Evolutionary conservation across 2,113 vertebrate genomes (phyloP).

Genomic region (Chaetops frenatus): DNA sequence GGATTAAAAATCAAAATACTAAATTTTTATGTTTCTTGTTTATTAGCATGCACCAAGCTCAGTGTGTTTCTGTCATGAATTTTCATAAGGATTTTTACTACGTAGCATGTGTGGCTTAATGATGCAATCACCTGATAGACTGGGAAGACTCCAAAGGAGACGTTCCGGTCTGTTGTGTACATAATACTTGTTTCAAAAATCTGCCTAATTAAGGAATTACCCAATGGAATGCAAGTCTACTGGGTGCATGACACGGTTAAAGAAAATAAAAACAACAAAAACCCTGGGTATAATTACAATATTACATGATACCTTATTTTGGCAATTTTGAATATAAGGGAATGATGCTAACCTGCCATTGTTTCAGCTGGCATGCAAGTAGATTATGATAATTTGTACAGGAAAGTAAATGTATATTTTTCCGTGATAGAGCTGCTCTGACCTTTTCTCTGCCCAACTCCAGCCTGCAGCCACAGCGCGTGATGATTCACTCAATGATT

Average conservation of each 20-base stretch:
- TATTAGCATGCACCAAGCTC: conserved; percentile 60
- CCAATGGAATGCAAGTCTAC: conserved; percentile 62
- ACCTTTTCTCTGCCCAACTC: neutral
- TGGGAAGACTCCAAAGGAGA: conserved; percentile 70
- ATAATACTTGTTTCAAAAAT: conserved; percentile 76
- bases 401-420: neutral
- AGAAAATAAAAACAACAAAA: conserved; percentile 64
- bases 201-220: conserved; percentile 77
- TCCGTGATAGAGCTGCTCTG: neutral
- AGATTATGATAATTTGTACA: neutral
- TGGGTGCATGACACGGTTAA: conserved; percentile 55
- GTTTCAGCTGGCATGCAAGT: neutral
- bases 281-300: conserved; percentile 28
- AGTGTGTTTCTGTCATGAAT: conserved; percentile 72
- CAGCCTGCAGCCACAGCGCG: neutral
- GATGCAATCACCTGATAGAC: conserved; percentile 78
- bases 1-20: conserved; percentile 35
- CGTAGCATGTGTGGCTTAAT: conserved; percentile 75
- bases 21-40: conserved; percentile 27
- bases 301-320: conserved; percentile 49
- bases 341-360: neutral
- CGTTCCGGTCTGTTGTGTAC: conserved; percentile 78
- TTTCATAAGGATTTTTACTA: conserved; percentile 78
- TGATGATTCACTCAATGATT: neutral
- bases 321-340: conserved; percentile 33